A percentile compares a stretch with the other conserved stretches of the same genome.
Evolutionary conservation across 2,888 invertebrate genomes (phyloP).

Genomic region (Lissocephala sabroskyi): DNA sequence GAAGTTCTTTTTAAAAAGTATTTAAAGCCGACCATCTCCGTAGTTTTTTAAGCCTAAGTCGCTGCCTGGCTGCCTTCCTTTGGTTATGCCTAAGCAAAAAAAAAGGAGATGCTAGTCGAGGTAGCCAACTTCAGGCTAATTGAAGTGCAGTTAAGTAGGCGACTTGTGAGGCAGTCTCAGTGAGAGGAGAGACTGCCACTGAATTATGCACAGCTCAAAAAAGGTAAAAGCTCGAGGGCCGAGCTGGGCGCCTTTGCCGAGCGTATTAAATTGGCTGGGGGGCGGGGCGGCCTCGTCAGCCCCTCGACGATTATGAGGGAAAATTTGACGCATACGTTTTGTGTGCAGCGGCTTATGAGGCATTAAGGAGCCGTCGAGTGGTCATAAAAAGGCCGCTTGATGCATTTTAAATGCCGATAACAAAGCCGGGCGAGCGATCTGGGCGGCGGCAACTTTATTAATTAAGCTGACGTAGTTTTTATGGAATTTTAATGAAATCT

Average conservation of each 20-base stretch:
- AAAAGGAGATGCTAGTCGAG: constrained; percentile 58
- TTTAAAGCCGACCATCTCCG: neutral
- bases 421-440: neutral
- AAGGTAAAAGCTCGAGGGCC: too few species aligned
- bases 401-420: neutral
- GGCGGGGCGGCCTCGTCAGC: too few species aligned
- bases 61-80: constrained; percentile 18
- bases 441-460: constrained; percentile 44
- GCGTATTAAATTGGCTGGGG: neutral
- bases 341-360: too few species aligned
- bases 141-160: constrained; percentile 40
- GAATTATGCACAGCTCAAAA: constrained; percentile 63
- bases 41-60: constrained; percentile 9
- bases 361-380: too few species aligned
- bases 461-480: constrained; percentile 51
- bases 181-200: constrained; percentile 55
- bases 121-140: constrained; percentile 56
- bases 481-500: constrained; percentile 50
- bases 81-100: constrained; percentile 41
- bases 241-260: too few species aligned
- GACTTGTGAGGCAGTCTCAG: too few species aligned
- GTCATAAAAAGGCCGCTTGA: too few species aligned
- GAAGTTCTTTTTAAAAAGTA: neutral
- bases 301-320: neutral
- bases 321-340: neutral